Evolutionary conservation across 1,140 invertebrate species (phyloP).

Genomic region (Drosophila repletoides): DNA sequence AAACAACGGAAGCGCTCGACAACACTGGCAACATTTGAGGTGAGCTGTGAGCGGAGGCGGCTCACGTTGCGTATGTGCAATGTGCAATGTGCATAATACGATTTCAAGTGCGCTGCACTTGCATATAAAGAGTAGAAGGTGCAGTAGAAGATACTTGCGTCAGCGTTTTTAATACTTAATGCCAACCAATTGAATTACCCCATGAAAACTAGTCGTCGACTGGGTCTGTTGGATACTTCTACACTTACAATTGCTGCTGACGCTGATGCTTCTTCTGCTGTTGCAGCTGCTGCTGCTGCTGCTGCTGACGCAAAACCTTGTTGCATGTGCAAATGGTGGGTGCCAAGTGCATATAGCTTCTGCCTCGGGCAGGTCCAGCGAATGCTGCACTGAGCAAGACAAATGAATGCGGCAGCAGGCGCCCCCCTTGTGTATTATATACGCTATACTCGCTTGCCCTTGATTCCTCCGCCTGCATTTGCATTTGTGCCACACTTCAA

Average conservation of each 20-base stretch:
- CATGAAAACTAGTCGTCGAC: slow-evolving; percentile 5
- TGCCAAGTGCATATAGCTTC: slow-evolving; percentile 50
- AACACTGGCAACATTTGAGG: slow-evolving; percentile 11
- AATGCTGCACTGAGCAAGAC: slow-evolving; percentile 56
- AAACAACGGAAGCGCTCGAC: slow-evolving; percentile 49
- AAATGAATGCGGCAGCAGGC: slow-evolving; percentile 53
- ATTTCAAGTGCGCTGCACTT: slow-evolving; percentile 48
- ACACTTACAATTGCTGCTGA: too few relatives aligned
- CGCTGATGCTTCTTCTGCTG: slow-evolving; percentile 6
- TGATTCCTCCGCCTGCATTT: slow-evolving; percentile 50
- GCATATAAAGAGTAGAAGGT: not conserved
- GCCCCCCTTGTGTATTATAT: not conserved
- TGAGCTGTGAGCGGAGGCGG: slow-evolving; percentile 12
- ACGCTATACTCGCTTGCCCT: slow-evolving; percentile 40
- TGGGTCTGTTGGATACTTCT: not conserved
- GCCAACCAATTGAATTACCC: slow-evolving; percentile 71
- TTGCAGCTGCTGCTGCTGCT: slow-evolving; percentile 9
- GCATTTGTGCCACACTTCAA: slow-evolving; percentile 65
- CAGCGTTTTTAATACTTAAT: slow-evolving; percentile 73
- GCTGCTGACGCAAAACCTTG: slow-evolving; percentile 25
- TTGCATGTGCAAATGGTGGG: slow-evolving; percentile 40
- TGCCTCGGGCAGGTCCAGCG: slow-evolving; percentile 40
- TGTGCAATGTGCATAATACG: slow-evolving; percentile 71
- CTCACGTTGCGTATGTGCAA: slow-evolving; percentile 54
- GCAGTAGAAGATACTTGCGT: slow-evolving; percentile 45